A percentile compares a stretch with the other conserved stretches of the same genome.
Evolutionary conservation across 2,113 vertebrate species (phyloP).

Genomic region (Saguinus imperator): DNA sequence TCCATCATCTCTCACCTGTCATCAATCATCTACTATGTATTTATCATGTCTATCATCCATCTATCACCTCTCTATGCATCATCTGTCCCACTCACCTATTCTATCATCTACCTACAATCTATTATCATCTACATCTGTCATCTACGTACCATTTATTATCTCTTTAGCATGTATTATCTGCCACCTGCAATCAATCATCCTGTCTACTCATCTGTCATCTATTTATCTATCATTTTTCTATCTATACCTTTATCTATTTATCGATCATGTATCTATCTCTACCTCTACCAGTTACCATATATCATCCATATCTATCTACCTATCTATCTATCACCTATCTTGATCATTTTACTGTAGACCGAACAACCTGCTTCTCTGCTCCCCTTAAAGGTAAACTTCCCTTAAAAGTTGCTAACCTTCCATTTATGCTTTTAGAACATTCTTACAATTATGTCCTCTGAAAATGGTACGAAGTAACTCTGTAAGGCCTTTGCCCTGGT

Average conservation of each 20-base stretch:
- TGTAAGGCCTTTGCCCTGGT: rapidly evolving
- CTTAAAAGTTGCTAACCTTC: background rate
- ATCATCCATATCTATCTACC: background rate
- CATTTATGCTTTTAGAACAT: background rate
- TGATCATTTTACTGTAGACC: rapidly evolving
- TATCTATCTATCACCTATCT: background rate
- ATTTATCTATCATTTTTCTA: background rate
- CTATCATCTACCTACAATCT: background rate
- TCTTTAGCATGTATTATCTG: background rate
- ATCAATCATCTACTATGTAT: background rate
- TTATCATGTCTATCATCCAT: background rate
- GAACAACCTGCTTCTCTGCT: background rate
- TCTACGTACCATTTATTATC: background rate
- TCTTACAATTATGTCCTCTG: too few relatives aligned
- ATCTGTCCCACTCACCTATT: too few relatives aligned
- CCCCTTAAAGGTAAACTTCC: background rate
- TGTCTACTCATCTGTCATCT: background rate
- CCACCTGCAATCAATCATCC: too few relatives aligned
- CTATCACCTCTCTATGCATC: background rate
- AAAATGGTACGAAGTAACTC: rapidly evolving
- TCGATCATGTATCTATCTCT: background rate
- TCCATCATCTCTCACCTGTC: background rate
- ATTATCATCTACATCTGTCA: too few relatives aligned
- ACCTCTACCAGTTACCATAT: background rate
- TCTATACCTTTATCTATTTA: background rate